phyloP scores from a whole-genome alignment of 2,113 vertebrate genomes.

The Coracopsis vasa region DNA sequence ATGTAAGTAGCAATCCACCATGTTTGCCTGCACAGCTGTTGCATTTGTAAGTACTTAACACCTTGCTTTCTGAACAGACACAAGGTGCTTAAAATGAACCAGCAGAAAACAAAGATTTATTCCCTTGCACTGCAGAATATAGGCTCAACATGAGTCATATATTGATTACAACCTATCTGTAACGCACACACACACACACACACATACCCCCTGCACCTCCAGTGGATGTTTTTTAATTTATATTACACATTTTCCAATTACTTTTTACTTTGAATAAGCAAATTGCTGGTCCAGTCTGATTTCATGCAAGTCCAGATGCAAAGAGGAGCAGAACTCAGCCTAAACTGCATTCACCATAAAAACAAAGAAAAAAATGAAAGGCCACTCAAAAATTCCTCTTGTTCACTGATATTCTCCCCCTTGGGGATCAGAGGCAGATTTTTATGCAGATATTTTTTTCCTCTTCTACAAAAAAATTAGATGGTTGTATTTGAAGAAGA shows the following conservation, averaged over 20 bases:
- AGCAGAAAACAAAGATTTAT: neutral
- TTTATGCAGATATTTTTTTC: neutral
- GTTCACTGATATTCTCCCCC: neutral
- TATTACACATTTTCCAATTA: neutral
- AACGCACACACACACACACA: rapidly evolving
- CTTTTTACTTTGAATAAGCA: neutral
- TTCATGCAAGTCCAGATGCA: neutral
- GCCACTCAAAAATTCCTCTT: neutral
- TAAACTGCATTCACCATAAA: neutral
- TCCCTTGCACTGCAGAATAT: neutral
- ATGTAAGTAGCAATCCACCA: neutral
- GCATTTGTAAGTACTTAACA: neutral
- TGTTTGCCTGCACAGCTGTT: neutral
- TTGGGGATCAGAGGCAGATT: neutral
- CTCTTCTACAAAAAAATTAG: neutral
- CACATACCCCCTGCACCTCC: neutral
- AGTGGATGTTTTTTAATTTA: neutral
- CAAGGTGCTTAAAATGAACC: neutral
- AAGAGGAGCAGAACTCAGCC: neutral
- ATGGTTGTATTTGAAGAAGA: neutral
- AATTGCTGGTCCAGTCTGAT: neutral
- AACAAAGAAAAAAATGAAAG: neutral
- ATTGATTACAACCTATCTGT: neutral
- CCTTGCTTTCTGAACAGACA: neutral
- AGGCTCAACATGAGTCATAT: neutral